Evolutionary conservation across 2,888 invertebrate species (phyloP).

Genomic region (Rhamphomyia laevipes): DNA sequence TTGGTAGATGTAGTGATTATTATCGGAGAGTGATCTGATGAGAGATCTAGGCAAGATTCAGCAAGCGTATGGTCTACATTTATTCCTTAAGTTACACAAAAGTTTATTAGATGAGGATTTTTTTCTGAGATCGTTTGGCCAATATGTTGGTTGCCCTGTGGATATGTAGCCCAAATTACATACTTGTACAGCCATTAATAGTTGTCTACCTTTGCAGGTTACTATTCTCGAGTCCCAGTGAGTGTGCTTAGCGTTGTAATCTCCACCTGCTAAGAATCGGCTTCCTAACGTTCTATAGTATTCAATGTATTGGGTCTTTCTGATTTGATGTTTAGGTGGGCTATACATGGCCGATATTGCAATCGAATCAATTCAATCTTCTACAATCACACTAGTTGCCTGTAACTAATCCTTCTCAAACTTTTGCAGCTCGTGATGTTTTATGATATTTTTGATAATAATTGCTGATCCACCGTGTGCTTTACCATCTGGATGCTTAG

Average conservation of each 20-base stretch:
- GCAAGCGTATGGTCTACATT: too few species aligned
- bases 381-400: not conserved
- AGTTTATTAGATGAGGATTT: conserved; percentile 10
- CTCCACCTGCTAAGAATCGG: conserved; percentile 12
- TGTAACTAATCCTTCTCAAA: not conserved
- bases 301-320: not conserved
- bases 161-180: conserved; percentile 8
- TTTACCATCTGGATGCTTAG: conserved; percentile 9
- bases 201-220: conserved; percentile 9
- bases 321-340: conserved; percentile 1
- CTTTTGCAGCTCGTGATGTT: conserved; percentile 3
- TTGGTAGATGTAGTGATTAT: too few species aligned
- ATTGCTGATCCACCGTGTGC: conserved; percentile 12
- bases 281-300: not conserved
- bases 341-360: not conserved
- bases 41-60: too few species aligned
- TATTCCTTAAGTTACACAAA: conserved; percentile 4
- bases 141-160: conserved; percentile 11
- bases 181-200: conserved; percentile 5
- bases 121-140: conserved; percentile 9
- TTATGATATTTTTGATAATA: conserved; percentile 8
- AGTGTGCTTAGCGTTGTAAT: conserved; percentile 13
- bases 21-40: too few species aligned
- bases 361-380: not conserved
- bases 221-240: conserved; percentile 10